Evolutionary conservation across 2,888 invertebrate genomes (phyloP), one percentile per base, ranked within the genome.

Genomic region (Lasioglossum villosulum): DNA sequence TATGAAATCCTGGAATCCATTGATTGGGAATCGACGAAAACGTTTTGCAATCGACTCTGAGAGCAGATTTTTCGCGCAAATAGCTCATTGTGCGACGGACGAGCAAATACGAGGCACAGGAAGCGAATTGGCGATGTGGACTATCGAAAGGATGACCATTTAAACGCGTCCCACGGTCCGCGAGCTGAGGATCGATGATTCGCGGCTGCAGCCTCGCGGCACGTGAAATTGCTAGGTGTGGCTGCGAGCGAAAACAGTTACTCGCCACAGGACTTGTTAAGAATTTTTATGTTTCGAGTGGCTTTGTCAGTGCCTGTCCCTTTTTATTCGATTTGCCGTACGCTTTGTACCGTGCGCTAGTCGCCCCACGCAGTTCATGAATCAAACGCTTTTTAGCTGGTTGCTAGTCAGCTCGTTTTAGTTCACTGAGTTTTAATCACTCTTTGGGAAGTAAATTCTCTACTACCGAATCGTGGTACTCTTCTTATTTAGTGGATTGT

Each of bases 151-250:
- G 42, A 37, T 27, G 56, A 30, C 3, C 75, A 23, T 56, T 75
- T 63, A 4, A 23, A 39, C 42, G 63, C 42, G 75, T 63, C 42
- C 75, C 63, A 48, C 75, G 45, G 63, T n/a, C 30, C n/a, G 39
- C 45, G n/a, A 66, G 42, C 63, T 39, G 63, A 71, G 83, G 72
- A 86, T 88, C 87, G 86, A 86, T 84, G 83, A 81, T 75, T 66
- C 81, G 70, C 71, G 70, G 74, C 12, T 59, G 78, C 68, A 75
- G 56, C 80, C 68, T 78, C 56, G 70, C 48, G 72, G 73, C 71
- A 84, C 87, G 71, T n/a, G 75, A 78, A 78, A 84, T 84, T 78
- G 82, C 81, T 86, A 74, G 52, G 72, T 56, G 70, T 70, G 70
- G 39, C 70, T 70, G 52, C 34, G 80, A 86, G 82, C 81, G 78